Conservation (phyloP, 2,797 vertebrate genomes). For the Nyctalus aviator region DNA sequence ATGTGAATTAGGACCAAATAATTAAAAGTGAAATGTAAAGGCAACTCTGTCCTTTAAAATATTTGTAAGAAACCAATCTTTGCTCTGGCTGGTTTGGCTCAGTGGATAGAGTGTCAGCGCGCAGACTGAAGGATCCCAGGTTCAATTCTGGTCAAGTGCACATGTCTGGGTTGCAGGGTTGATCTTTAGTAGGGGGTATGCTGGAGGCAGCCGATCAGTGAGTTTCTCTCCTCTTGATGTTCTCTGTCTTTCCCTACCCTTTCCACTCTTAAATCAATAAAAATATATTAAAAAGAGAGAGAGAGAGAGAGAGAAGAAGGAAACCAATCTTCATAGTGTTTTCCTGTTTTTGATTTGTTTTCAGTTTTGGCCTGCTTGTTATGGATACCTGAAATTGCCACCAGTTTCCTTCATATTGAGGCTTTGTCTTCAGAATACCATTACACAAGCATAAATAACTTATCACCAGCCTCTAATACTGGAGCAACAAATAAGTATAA, state of each 20-base stretch:
- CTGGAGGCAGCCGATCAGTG: too few species aligned
- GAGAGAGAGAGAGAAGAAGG: too few species aligned
- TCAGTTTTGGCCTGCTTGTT: not conserved
- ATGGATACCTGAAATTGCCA: not conserved
- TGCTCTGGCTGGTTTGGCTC: too few species aligned
- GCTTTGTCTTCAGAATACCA: not conserved
- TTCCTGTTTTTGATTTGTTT: not conserved
- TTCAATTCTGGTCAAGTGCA: too few species aligned
- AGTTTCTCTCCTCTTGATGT: too few species aligned
- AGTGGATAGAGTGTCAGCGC: too few species aligned
- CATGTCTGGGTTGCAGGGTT: rapidly evolving
- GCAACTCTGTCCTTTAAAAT: not conserved
- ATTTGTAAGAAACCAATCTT: not conserved
- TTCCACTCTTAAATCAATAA: too few species aligned
- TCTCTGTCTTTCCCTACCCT: too few species aligned
- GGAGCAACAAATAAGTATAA: not conserved
- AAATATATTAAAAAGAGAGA: too few species aligned
- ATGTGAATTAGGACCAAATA: not conserved
- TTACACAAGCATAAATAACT: not conserved
- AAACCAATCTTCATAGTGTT: not conserved
- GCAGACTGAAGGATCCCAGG: too few species aligned
- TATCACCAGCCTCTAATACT: not conserved
- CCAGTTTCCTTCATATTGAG: not conserved
- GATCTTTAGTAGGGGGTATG: too few species aligned
- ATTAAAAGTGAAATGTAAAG: not conserved